A percentile compares a stretch with the other conserved stretches of the same genome.
phyloP scores from a whole-genome alignment of 2,797 vertebrate species.

The Chromis chromis region DNA sequence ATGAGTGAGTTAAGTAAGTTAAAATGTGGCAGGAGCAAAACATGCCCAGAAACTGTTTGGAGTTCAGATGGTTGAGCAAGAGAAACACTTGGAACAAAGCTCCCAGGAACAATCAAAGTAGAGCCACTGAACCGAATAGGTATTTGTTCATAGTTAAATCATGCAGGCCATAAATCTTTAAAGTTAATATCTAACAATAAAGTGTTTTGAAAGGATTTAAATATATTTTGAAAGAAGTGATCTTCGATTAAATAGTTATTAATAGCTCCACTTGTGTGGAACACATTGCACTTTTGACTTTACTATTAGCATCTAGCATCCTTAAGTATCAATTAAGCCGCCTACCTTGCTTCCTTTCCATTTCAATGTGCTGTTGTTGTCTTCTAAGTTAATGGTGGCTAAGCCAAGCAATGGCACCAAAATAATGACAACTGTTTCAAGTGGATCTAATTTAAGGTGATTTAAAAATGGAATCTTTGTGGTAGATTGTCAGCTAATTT shows the following conservation, averaged over 20 bases:
- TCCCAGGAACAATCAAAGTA: too few species aligned
- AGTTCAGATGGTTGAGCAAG: too few species aligned
- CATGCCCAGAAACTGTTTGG: too few species aligned
- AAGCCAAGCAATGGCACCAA: constrained; percentile 24
- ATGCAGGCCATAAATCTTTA: too few species aligned
- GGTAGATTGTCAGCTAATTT: constrained; percentile 3
- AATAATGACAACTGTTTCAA: constrained; percentile 21
- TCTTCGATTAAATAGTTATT: neutral
- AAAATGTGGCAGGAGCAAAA: too few species aligned
- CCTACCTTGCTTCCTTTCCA: constrained; percentile 54
- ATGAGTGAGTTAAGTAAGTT: too few species aligned
- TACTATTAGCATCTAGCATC: constrained; percentile 33
- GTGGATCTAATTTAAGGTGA: constrained; percentile 14
- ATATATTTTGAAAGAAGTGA: constrained; percentile 1
- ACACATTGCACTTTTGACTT: constrained; percentile 33
- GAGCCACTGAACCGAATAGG: too few species aligned
- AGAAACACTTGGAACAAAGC: too few species aligned
- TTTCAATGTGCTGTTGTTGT: constrained; percentile 24
- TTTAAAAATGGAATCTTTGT: constrained; percentile 11
- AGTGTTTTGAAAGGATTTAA: constrained; percentile 22
- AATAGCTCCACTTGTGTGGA: constrained; percentile 22
- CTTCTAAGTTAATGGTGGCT: constrained; percentile 29
- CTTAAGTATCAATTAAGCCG: constrained; percentile 50
- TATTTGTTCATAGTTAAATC: too few species aligned
- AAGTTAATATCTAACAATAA: constrained; percentile 4